These are phyloP conservation scores for Onychomys arenicola DNA, from an alignment of 2,797 vertebrate genomes.

Conservation along the genomic window DNA sequence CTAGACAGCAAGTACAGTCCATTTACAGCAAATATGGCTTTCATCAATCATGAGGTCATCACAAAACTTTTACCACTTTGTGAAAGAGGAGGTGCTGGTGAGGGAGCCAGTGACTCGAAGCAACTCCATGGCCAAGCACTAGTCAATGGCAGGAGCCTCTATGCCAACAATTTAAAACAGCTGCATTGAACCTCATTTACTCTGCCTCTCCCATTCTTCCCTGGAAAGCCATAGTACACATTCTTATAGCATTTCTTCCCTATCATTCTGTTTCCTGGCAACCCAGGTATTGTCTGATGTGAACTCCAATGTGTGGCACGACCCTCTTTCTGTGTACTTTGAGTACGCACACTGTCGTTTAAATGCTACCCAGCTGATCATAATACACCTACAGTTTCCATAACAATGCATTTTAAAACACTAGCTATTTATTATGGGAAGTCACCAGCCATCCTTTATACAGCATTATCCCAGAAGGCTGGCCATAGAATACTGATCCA, in stretches of 20 bases:
- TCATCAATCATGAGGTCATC: neutral
- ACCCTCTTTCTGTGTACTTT: neutral
- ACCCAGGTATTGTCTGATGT: neutral
- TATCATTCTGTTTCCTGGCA: neutral
- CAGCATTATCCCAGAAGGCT: neutral
- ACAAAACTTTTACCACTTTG: neutral
- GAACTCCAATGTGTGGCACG: neutral
- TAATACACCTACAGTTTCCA: neutral
- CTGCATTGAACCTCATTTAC: neutral
- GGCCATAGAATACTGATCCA: neutral
- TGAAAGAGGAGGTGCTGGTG: neutral
- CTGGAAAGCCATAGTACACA: neutral
- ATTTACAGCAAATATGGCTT: neutral
- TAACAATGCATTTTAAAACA: neutral
- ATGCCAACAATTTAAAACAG: neutral
- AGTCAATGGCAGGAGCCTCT: neutral
- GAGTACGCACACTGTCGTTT: neutral
- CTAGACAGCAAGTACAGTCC: slow-evolving; percentile 1
- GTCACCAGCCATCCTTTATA: neutral
- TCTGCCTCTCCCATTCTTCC: neutral
- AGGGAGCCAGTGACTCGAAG: neutral
- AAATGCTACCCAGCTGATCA: neutral
- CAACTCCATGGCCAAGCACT: neutral
- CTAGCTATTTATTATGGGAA: neutral
- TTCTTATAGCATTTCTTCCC: neutral